These are phyloP conservation scores for Epicauta chinensis DNA, from an alignment of 1,140 invertebrate species.

Conservation along the genomic window DNA sequence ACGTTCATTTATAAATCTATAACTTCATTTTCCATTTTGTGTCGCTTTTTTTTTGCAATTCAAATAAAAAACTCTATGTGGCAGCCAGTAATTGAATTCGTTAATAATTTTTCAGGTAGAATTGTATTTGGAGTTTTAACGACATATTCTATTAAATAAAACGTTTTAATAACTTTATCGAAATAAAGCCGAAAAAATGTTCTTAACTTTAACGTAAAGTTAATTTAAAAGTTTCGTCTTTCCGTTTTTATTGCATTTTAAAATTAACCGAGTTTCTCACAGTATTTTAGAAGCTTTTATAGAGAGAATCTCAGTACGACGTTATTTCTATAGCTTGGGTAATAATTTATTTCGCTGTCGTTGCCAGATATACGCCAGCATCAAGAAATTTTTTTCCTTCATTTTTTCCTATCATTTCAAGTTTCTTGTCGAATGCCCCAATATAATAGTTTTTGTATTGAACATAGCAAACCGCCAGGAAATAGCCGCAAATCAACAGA, in stretches of 20 bases:
- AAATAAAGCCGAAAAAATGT: slow-evolving; percentile 11
- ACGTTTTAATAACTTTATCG: too few relatives aligned
- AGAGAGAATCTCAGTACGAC: slow-evolving; percentile 13
- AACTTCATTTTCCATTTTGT: too few relatives aligned
- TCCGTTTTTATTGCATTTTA: slow-evolving; percentile 12
- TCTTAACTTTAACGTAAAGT: slow-evolving; percentile 13
- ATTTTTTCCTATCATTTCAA: background rate
- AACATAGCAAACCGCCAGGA: background rate
- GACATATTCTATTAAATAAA: too few relatives aligned
- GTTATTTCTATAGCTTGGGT: slow-evolving; percentile 10
- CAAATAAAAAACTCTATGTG: too few relatives aligned
- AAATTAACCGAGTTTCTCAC: slow-evolving; percentile 13
- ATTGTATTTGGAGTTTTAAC: too few relatives aligned
- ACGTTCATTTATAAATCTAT: background rate
- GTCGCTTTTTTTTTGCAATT: too few relatives aligned
- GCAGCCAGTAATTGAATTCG: too few relatives aligned
- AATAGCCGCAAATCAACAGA: background rate
- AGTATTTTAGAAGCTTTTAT: slow-evolving; percentile 16
- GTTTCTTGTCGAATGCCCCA: background rate
- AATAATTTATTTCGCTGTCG: slow-evolving; percentile 16
- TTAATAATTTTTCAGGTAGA: too few relatives aligned
- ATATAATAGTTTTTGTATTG: background rate
- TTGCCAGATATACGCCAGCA: slow-evolving; percentile 9
- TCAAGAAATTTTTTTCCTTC: slow-evolving; percentile 6
- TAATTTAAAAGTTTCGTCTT: slow-evolving; percentile 15